Evolutionary conservation across 37 sponge, comb jelly and placozoan genomes (phyloP).

Genomic region (Ianthella basta): DNA sequence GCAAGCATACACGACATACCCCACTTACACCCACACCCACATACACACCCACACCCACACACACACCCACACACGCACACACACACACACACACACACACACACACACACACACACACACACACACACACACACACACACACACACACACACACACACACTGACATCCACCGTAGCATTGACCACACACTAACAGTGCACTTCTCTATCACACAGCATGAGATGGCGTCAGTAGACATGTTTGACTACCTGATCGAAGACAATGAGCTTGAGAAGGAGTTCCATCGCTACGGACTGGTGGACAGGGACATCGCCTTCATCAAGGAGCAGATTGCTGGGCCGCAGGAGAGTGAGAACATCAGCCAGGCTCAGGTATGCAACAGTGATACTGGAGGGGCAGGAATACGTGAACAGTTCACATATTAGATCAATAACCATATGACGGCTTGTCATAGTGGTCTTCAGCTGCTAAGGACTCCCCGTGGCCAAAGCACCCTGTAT

Average conservation of each 20-base stretch:
- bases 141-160: slow-evolving; percentile 8
- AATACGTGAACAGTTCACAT: too few species aligned
- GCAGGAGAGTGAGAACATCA: slow-evolving; percentile 7
- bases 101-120: not conserved
- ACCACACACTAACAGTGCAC: too few species aligned
- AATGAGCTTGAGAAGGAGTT: slow-evolving; percentile 64
- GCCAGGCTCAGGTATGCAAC: slow-evolving; percentile 20
- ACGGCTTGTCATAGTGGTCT: too few species aligned
- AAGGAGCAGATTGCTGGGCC: slow-evolving; percentile 91
- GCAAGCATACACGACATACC: not conserved
- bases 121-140: slow-evolving; percentile 11
- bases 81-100: not conserved
- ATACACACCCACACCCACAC: not conserved
- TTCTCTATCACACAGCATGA: slow-evolving; percentile 96
- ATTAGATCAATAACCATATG: too few species aligned
- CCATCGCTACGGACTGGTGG: slow-evolving; percentile 57
- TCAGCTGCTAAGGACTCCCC: too few species aligned
- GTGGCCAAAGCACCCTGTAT: too few species aligned
- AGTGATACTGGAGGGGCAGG: not conserved
- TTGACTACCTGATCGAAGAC: slow-evolving; percentile 74
- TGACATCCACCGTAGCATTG: not conserved
- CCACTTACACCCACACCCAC: not conserved
- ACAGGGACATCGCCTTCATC: slow-evolving; percentile 80
- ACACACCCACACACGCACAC: not conserved
- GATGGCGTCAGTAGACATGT: slow-evolving; percentile 84